Base-by-base conservation (phyloP, 2,797 vertebrate genomes). In the Dipus sagitta region DNA sequence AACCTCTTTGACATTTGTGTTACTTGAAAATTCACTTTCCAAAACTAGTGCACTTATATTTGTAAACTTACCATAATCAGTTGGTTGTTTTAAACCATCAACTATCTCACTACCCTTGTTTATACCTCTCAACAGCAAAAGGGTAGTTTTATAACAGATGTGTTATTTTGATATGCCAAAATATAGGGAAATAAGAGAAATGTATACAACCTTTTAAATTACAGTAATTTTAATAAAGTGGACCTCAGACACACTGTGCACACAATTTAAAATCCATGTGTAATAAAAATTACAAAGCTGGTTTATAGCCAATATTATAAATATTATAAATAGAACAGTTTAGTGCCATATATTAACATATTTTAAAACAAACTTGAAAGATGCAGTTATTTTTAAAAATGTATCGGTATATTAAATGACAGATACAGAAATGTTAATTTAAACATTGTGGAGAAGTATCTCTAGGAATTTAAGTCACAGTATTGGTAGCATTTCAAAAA, bases 11-110 rank as follows among this genome's bases (percentile, higher is more conserved):
- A 87, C 9, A 84, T 84, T 80, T 84, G 11, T 90, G 23, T 81
- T 81, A 60, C 86, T 42, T 88, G 34, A 32, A 94, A 85, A 79
- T 83, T 75, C 87, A 32, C 26, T 77, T 90, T 54, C 18, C 21
- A 7, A 62, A 86, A n/a, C 7, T 28, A 42, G 4, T 47, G 1
- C 1, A 18, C 26, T 75, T 30, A 52, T 24, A 71, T 24, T 38
- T 83, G 34, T 15, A 2, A 52, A 52, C 42, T 42, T 84, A 20
- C 52, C 5, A 72, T 30, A 60, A 90, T 20, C 62, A 80, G 38
- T 32, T 4, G 2, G 28, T 38, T 94, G 13, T 80, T 91, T 94
- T 86, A 86, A 34, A 34, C 7, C 79, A 65, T 54, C 62, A 47
- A 60, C 17, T 84, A 38, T 3, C 34, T 74, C 28, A 38, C 2